Evolutionary conservation across 2,888 invertebrate genomes (phyloP).

Genomic region (Gnatocerus cornutus): DNA sequence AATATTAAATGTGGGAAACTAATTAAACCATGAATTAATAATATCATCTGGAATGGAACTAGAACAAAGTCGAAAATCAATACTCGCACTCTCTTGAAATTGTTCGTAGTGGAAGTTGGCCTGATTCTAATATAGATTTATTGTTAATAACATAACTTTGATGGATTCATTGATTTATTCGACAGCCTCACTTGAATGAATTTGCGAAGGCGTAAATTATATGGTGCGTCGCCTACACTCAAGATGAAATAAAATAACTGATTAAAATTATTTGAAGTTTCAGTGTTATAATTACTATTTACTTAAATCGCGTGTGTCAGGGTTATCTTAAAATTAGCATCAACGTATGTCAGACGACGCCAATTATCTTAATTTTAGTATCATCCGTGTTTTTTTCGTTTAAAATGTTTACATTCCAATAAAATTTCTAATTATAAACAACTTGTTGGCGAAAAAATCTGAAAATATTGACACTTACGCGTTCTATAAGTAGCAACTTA

Average conservation of each 20-base stretch:
- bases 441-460: not conserved
- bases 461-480: not conserved
- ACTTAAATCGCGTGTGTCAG: conserved; percentile 3
- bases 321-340: conserved; percentile 22
- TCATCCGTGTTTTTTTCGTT: conserved; percentile 2
- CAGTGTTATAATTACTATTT: conserved; percentile 3
- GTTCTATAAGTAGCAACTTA: not conserved
- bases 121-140: no score
- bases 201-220: not conserved
- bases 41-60: no score
- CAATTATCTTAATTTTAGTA: conserved; percentile 26
- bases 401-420: conserved; percentile 10
- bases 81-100: no score
- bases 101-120: no score
- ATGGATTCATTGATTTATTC: not conserved
- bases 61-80: no score
- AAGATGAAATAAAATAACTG: not conserved
- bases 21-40: no score
- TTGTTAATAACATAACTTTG: not conserved
- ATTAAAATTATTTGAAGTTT: conserved; percentile 3
- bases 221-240: not conserved
- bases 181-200: not conserved
- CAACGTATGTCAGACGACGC: conserved; percentile 10
- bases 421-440: conserved; percentile 15
- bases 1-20: no score